Base-by-base conservation (phyloP, 2,797 vertebrate genomes). In the Scolopax rusticola region DNA sequence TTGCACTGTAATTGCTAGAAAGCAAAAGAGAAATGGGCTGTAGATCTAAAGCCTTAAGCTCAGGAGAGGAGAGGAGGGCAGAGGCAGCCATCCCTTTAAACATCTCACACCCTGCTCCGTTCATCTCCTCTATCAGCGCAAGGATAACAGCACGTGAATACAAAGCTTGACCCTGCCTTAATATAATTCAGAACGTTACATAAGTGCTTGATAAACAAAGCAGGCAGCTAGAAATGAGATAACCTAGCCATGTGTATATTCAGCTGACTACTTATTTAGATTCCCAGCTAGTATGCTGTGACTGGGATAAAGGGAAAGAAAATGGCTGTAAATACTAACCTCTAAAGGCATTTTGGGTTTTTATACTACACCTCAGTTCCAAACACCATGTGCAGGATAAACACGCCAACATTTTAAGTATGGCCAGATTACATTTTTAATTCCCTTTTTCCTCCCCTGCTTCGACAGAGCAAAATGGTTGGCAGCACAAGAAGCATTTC, bases 131-230 rank as follows among this genome's bases (percentile, higher is more conserved):
- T 56, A 10, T 60, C 71, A 25, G 65, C 1, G 11, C 56, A 24
- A 25, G 84, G 76, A 21, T 69, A 86, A 86, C 85, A 80, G 86
- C 68, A 60, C 4, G 64, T 2, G 74, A 90, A 89, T 33, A 71
- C 75, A 75, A 81, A 88, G 90, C 91, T 76, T 0, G 13, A 75
- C 38, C 67, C 86, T 83, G 80, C 94, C 77, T 82, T 90, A 70
- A 82, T 84, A 24, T 38, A 89, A 94, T 92, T 94, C 1, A 13
- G 67, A 84, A 67, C 0, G 2, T 94, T 95, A 94, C 88, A 64
- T 88, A 95, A 97, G 87, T 93, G 85, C 80, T 94, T 65, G 93
- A 93, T 93, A 96, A 96, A 96, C 93, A 95, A 93, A 93, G 88
- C 87, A 91, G 93, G 90, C 93, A 95, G 87, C 85, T 94, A 82